These are phyloP conservation scores for Noctua comes DNA, from an alignment of 2,888 invertebrate species.

Conservation along the genomic window DNA sequence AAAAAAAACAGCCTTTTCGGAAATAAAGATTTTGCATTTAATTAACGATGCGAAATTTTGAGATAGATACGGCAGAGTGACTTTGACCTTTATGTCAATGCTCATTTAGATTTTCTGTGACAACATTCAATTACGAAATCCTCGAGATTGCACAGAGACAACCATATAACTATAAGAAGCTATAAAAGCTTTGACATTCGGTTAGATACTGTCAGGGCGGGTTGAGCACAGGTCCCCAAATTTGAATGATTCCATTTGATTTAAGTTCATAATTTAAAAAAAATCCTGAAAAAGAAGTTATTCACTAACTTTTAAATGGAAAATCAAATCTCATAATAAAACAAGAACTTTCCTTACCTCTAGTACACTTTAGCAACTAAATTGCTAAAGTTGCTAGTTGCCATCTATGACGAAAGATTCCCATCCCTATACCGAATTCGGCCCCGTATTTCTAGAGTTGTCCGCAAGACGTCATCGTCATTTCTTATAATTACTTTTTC, in stretches of 20 bases:
- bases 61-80: constrained; percentile 36
- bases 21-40: constrained; percentile 34
- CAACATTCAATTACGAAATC: constrained; percentile 48
- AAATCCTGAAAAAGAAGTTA: neutral
- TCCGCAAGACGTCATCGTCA: constrained; percentile 81
- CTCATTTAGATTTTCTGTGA: constrained; percentile 50
- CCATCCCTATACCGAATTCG: constrained; percentile 69
- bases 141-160: constrained; percentile 25
- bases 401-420: constrained; percentile 29
- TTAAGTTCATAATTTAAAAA: too few relatives aligned
- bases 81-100: constrained; percentile 52
- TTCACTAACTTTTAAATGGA: neutral
- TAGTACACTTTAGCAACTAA: neutral
- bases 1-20: constrained; percentile 11
- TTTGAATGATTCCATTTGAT: too few relatives aligned
- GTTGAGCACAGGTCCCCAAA: neutral
- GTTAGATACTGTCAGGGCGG: neutral
- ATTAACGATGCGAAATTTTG: constrained; percentile 41
- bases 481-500: constrained; percentile 86
- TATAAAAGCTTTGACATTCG: neutral
- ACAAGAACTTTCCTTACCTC: neutral
- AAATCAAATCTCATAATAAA: neutral
- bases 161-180: neutral
- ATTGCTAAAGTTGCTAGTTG: neutral
- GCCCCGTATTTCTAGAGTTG: constrained; percentile 74